These are phyloP conservation scores for Etheostoma cragini DNA, from an alignment of 2,113 vertebrate species.

Conservation along the genomic window DNA sequence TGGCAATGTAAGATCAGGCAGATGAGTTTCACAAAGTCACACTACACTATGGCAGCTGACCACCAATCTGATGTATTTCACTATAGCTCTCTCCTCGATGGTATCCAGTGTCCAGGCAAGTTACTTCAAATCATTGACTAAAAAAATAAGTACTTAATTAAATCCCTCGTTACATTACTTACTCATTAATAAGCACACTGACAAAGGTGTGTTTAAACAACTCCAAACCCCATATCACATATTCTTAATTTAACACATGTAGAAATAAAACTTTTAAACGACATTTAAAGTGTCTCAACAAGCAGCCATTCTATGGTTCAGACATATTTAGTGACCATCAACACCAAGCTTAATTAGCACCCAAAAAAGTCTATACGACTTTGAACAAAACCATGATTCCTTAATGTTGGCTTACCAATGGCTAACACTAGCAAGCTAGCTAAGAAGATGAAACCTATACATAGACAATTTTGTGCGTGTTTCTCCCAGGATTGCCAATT, in stretches of 20 bases:
- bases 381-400: not conserved
- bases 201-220: not conserved
- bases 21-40: not conserved
- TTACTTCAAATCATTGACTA: not conserved
- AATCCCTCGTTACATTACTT: not conserved
- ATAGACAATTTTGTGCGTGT: too few species aligned
- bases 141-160: too few species aligned
- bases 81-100: not conserved
- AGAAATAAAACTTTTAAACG: not conserved
- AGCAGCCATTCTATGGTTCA: not conserved
- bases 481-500: too few species aligned
- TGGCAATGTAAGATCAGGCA: conserved; percentile 13
- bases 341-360: not conserved
- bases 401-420: not conserved
- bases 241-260: not conserved
- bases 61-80: not conserved
- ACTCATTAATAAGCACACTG: not conserved
- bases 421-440: not conserved
- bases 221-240: not conserved
- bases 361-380: not conserved
- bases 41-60: conserved; percentile 19
- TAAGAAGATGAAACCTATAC: not conserved
- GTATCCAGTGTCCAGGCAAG: not conserved
- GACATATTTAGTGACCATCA: not conserved
- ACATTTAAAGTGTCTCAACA: not conserved